These are phyloP conservation scores for Orcinus orca DNA, from an alignment of 2,113 vertebrate genomes.

Conservation along the genomic window DNA sequence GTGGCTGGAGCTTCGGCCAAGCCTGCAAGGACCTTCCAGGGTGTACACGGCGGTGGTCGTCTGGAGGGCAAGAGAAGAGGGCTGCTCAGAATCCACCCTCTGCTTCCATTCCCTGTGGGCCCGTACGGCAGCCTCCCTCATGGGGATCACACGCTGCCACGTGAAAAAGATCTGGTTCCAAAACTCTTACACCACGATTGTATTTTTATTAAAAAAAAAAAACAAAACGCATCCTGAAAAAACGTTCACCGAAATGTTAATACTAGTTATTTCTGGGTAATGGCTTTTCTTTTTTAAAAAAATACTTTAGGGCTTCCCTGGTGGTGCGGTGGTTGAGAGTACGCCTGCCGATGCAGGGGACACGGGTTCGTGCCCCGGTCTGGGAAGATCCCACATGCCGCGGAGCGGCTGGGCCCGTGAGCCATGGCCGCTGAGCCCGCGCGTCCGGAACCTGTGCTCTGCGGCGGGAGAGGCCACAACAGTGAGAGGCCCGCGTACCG, in stretches of 20 bases:
- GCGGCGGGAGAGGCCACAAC: no score
- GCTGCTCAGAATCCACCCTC: no score
- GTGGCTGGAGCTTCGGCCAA: background rate
- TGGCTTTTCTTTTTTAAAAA: background rate
- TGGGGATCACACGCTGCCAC: accelerated
- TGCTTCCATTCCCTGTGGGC: background rate
- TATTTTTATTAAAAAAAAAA: background rate
- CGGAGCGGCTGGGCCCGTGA: no score
- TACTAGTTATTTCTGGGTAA: background rate
- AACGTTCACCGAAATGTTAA: background rate
- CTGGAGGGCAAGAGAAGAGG: background rate
- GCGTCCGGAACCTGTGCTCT: no score
- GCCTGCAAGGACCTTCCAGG: background rate
- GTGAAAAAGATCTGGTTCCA: background rate
- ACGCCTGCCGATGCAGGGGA: no score
- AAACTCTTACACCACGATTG: background rate
- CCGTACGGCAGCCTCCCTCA: background rate
- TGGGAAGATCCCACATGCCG: no score
- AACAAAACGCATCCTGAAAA: background rate
- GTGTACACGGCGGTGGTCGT: background rate
- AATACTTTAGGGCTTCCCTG: no score
- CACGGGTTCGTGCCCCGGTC: no score
- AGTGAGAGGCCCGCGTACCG: no score
- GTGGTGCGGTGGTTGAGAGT: no score
- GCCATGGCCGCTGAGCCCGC: no score